A percentile compares a stretch with the other conserved stretches of the same genome.
Conservation (phyloP, 1,140 invertebrate genomes). For the Lutraria rhynchaena region DNA sequence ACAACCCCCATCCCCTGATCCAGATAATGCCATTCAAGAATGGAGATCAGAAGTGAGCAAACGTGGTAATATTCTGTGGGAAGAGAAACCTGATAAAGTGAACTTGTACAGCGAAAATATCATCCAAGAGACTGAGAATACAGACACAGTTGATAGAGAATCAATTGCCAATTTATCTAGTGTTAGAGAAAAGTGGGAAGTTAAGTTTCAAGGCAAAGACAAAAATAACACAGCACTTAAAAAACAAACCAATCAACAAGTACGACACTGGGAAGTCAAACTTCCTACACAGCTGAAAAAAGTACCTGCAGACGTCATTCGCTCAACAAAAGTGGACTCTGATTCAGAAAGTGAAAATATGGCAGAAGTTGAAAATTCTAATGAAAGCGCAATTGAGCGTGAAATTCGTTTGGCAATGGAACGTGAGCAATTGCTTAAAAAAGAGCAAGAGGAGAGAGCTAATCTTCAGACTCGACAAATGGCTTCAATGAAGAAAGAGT, state of each 20-base stretch:
- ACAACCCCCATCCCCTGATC: neutral
- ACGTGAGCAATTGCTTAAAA: slow-evolving; percentile 80
- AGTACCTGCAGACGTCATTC: slow-evolving; percentile 32
- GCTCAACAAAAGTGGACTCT: slow-evolving; percentile 21
- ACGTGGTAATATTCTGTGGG: slow-evolving; percentile 50
- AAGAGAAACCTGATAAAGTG: slow-evolving; percentile 70
- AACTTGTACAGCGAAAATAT: slow-evolving; percentile 78
- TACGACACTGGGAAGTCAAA: slow-evolving; percentile 76
- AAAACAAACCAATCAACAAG: slow-evolving; percentile 41
- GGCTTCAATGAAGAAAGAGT: slow-evolving; percentile 57
- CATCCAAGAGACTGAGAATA: slow-evolving; percentile 73
- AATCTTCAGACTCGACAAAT: slow-evolving; percentile 64
- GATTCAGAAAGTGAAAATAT: slow-evolving; percentile 51
- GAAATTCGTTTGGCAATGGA: slow-evolving; percentile 84
- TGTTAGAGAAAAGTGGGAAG: slow-evolving; percentile 77
- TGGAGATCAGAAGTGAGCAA: slow-evolving; percentile 57
- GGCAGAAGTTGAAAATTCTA: slow-evolving; percentile 67
- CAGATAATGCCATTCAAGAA: slow-evolving; percentile 50
- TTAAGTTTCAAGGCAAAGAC: slow-evolving; percentile 43
- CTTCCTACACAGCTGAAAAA: slow-evolving; percentile 58
- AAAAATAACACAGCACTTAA: slow-evolving; percentile 41
- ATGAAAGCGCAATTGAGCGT: slow-evolving; percentile 85
- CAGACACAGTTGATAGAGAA: slow-evolving; percentile 74
- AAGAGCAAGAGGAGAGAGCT: slow-evolving; percentile 72
- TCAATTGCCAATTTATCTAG: slow-evolving; percentile 75